Conservation (phyloP, 1,140 invertebrate genomes). For the Kradibia gibbosae region DNA sequence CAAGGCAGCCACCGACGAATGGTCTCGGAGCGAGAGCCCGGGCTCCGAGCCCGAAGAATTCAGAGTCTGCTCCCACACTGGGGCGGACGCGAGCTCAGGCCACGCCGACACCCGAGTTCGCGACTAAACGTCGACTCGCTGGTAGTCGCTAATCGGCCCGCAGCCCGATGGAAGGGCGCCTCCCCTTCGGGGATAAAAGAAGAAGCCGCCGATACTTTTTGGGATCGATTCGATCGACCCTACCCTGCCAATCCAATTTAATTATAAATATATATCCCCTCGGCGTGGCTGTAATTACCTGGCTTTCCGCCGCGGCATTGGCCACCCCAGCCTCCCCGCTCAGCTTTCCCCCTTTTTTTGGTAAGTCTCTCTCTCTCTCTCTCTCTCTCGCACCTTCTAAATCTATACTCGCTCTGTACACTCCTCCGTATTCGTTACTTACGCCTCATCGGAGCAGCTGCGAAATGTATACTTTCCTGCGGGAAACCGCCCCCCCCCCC, state of each 20-base stretch:
- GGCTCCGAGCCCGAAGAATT: background rate
- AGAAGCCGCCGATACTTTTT: too few species aligned
- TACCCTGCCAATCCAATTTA: conserved; percentile 19
- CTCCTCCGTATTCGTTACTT: background rate
- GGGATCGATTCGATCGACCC: conserved; percentile 14
- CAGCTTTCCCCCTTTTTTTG: conserved; percentile 6
- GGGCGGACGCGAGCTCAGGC: background rate
- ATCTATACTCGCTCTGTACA: background rate
- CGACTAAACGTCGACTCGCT: background rate
- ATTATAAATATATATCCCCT: conserved; percentile 26
- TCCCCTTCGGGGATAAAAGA: background rate
- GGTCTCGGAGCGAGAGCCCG: background rate
- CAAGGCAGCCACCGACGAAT: background rate
- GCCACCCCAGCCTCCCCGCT: background rate
- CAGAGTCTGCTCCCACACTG: background rate
- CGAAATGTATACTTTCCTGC: conserved; percentile 5
- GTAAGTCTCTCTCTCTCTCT: conserved; percentile 7
- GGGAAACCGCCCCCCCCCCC: too few species aligned
- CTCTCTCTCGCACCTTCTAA: background rate
- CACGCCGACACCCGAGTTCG: too few species aligned
- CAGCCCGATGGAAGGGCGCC: conserved; percentile 8
- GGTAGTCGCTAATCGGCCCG: background rate
- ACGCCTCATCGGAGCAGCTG: background rate
- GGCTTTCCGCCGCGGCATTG: conserved; percentile 6
- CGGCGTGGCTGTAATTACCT: background rate